A percentile compares a stretch with the other conserved stretches of the same genome.
Conservation (phyloP, 1,140 invertebrate genomes). For the Platorchestia sp. region DNA sequence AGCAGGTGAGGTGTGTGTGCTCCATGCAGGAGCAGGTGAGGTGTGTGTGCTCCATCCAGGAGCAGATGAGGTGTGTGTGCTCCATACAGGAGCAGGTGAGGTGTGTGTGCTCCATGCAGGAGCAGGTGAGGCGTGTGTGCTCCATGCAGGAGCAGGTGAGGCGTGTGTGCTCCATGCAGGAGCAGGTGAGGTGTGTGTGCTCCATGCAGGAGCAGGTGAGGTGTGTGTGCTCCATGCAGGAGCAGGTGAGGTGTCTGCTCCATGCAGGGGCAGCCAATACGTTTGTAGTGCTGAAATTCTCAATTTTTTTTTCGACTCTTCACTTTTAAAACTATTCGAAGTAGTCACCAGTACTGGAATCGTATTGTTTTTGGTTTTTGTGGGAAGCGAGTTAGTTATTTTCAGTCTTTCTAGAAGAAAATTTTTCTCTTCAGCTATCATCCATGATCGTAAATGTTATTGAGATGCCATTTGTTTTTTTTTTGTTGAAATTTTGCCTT, state of each 20-base stretch:
- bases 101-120: too few relatives aligned
- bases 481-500: too few relatives aligned
- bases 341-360: too few relatives aligned
- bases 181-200: too few relatives aligned
- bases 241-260: neutral
- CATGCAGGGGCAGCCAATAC: neutral
- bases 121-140: neutral
- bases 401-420: neutral
- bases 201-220: neutral
- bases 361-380: too few relatives aligned
- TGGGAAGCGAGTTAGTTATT: too few relatives aligned
- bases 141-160: conserved; percentile 36
- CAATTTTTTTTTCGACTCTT: too few relatives aligned
- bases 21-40: neutral
- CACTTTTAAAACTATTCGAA: too few relatives aligned
- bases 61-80: neutral
- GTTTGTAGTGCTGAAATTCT: too few relatives aligned
- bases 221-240: neutral
- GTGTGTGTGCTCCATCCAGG: neutral
- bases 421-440: neutral
- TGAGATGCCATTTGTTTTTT: too few relatives aligned
- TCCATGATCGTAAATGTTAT: neutral
- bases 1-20: too few relatives aligned
- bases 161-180: neutral
- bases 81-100: neutral